Evolutionary conservation across 2,888 invertebrate genomes (phyloP).

Genomic region (Nomada flava): DNA sequence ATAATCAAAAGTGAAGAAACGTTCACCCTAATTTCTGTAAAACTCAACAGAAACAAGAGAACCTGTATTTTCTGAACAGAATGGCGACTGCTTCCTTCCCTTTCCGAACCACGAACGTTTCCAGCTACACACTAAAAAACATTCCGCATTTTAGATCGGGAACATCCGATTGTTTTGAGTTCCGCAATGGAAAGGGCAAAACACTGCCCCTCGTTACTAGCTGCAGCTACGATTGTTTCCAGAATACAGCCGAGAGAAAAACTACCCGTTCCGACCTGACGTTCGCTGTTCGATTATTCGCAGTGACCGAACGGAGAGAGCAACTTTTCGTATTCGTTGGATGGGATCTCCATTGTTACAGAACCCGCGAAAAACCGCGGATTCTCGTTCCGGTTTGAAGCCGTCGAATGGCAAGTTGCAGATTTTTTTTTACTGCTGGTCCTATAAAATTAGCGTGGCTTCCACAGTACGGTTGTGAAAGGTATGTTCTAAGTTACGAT

Average conservation of each 20-base stretch:
- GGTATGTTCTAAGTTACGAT: too few species aligned
- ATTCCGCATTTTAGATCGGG: constrained; percentile 12
- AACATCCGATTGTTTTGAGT: constrained; percentile 13
- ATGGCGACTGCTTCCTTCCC: too few species aligned
- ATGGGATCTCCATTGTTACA: constrained; percentile 18
- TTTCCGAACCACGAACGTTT: too few species aligned
- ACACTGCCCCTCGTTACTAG: constrained; percentile 9
- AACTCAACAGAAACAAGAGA: too few species aligned
- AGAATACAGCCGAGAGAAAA: constrained; percentile 20
- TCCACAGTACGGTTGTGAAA: too few species aligned
- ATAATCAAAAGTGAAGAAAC: too few species aligned
- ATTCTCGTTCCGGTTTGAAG: neutral
- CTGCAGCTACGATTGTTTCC: constrained; percentile 24
- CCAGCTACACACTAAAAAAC: constrained; percentile 4
- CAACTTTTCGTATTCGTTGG: constrained; percentile 3
- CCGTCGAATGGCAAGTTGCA: constrained; percentile 5
- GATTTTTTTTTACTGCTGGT: constrained; percentile 18
- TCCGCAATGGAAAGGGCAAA: neutral
- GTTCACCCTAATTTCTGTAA: too few species aligned
- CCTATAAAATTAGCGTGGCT: too few species aligned
- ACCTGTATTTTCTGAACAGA: too few species aligned
- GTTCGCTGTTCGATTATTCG: constrained; percentile 21
- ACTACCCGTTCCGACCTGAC: constrained; percentile 13
- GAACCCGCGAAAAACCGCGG: constrained; percentile 11
- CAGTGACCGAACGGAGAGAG: constrained; percentile 13